Conservation (phyloP, 2,113 vertebrate genomes). For the Pelmatolapia mariae region DNA sequence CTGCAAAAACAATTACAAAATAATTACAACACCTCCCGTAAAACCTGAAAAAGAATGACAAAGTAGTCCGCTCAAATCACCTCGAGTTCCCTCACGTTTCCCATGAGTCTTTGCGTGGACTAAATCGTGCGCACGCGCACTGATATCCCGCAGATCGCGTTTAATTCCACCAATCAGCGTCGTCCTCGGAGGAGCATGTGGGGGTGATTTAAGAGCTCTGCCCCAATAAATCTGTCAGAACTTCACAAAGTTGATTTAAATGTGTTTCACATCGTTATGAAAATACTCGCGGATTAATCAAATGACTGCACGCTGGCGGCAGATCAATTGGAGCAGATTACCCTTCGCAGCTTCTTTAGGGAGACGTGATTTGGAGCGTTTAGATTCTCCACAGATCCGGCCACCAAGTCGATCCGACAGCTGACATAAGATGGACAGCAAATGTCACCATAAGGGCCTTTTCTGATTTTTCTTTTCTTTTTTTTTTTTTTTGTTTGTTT, state of each 20-base stretch:
- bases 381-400: conserved; percentile 16
- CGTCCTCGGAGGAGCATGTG: neutral
- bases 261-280: conserved; percentile 71
- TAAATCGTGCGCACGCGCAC: conserved; percentile 31
- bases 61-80: neutral
- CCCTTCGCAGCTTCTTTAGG: conserved; percentile 16
- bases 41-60: neutral
- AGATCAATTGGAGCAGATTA: conserved; percentile 38
- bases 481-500: neutral
- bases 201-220: conserved; percentile 65
- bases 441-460: neutral
- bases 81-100: neutral
- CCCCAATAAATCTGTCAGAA: conserved; percentile 72
- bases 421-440: conserved; percentile 7
- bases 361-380: conserved; percentile 28
- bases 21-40: neutral
- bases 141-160: neutral
- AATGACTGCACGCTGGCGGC: conserved; percentile 37
- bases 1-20: neutral
- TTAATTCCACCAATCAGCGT: conserved; percentile 57
- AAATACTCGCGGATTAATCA: conserved; percentile 72
- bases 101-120: conserved; percentile 40
- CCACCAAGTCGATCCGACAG: neutral
- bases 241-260: conserved; percentile 72
- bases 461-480: neutral